A percentile compares a stretch with the other conserved stretches of the same genome.
These are phyloP conservation scores for Malthinus flaveolus DNA, from an alignment of 2,888 invertebrate genomes.

Conservation along the genomic window DNA sequence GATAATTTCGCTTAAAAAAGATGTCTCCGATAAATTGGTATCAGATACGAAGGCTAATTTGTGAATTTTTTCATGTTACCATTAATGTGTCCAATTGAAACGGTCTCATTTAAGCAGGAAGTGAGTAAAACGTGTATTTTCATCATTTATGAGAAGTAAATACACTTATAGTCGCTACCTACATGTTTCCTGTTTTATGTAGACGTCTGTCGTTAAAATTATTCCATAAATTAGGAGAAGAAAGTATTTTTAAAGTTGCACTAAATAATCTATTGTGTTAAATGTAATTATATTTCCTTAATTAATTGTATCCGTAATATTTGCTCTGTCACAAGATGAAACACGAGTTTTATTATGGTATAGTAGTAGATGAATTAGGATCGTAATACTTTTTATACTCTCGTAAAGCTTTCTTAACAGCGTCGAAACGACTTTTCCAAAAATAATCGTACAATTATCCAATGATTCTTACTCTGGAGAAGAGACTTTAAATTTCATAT, in stretches of 20 bases:
- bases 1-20: too few relatives aligned
- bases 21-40: not conserved
- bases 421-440: too few relatives aligned
- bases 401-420: too few relatives aligned
- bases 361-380: too few relatives aligned
- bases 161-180: constrained; percentile 23
- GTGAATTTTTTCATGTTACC: not conserved
- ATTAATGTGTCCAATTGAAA: constrained; percentile 12
- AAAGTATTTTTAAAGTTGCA: not conserved
- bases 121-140: constrained; percentile 23
- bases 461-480: too few relatives aligned
- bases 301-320: too few relatives aligned
- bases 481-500: too few relatives aligned
- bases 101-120: constrained; percentile 21
- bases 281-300: too few relatives aligned
- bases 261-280: not conserved
- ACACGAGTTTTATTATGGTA: too few relatives aligned
- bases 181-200: constrained; percentile 31
- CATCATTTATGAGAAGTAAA: constrained; percentile 27
- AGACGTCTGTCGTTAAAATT: constrained; percentile 17
- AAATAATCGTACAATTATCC: too few relatives aligned
- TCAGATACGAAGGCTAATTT: not conserved
- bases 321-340: too few relatives aligned
- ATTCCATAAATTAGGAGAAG: constrained; percentile 23
- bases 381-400: too few relatives aligned